phyloP scores from a whole-genome alignment of 1,140 invertebrate genomes.

The Drosophila kikkawai region DNA sequence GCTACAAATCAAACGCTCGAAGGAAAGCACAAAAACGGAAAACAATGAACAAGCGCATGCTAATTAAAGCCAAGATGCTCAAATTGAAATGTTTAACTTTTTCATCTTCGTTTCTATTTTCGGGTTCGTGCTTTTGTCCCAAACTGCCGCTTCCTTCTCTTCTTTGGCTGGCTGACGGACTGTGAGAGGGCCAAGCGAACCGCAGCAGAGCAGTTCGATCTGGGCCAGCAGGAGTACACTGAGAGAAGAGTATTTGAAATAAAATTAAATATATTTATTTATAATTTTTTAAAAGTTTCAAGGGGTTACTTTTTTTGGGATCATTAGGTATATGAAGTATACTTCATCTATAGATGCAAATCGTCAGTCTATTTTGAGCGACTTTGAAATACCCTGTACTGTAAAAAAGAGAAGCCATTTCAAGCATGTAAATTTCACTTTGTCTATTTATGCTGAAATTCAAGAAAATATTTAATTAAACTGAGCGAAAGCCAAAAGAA shows the following conservation, averaged over 20 bases:
- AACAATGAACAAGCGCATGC: conserved; percentile 80
- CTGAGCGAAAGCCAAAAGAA: neutral
- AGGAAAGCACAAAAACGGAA: conserved; percentile 67
- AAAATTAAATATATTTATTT: neutral
- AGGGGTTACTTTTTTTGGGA: too few species aligned
- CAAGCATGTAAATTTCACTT: neutral
- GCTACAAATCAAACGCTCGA: conserved; percentile 61
- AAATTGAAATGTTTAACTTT: conserved; percentile 84
- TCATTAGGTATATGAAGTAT: too few species aligned
- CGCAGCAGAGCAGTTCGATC: conserved; percentile 48
- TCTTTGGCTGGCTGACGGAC: neutral
- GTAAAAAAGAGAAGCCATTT: too few species aligned
- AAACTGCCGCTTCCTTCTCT: conserved; percentile 5
- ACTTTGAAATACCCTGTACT: neutral
- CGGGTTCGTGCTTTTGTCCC: conserved; percentile 26
- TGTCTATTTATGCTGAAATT: neutral
- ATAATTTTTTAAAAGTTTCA: too few species aligned
- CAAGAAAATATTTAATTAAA: neutral
- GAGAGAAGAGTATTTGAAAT: neutral
- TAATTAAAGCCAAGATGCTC: conserved; percentile 74
- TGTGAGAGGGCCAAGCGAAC: conserved; percentile 32
- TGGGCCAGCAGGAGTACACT: conserved; percentile 28
- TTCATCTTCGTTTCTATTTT: conserved; percentile 46
- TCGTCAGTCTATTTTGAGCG: too few species aligned
- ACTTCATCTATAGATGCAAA: too few species aligned